Evolutionary conservation across 2,113 vertebrate genomes (phyloP).

Genomic region (Lipophrys pholis): DNA sequence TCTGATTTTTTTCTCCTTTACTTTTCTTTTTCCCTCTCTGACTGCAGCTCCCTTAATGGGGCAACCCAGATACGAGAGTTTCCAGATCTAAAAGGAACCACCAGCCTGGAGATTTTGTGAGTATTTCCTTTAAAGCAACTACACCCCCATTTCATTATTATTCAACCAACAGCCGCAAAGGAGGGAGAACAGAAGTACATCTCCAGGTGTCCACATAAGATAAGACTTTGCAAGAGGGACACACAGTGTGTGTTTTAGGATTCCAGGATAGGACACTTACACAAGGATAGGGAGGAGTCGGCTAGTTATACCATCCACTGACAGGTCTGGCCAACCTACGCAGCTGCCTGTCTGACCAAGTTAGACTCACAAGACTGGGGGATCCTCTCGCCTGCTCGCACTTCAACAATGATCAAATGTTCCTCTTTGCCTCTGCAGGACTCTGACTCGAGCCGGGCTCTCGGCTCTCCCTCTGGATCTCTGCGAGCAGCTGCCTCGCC

Average conservation of each 20-base stretch:
- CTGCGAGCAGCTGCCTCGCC: constrained; percentile 92
- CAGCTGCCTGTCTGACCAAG: constrained; percentile 57
- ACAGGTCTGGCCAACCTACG: constrained; percentile 55
- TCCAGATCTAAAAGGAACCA: constrained; percentile 95
- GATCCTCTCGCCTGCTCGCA: constrained; percentile 62
- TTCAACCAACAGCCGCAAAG: neutral
- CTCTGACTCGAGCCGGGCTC: constrained; percentile 90
- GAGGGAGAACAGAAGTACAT: constrained; percentile 8
- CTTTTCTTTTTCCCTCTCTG: constrained; percentile 42
- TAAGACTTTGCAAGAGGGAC: neutral
- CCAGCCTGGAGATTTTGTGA: constrained; percentile 94
- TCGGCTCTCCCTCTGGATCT: constrained; percentile 88
- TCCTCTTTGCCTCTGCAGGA: constrained; percentile 80
- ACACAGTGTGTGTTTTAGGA: constrained; percentile 33
- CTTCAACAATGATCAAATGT: constrained; percentile 66
- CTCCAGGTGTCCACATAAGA: neutral
- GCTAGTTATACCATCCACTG: constrained; percentile 53
- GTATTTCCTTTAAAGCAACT: constrained; percentile 65
- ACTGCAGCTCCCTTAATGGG: constrained; percentile 91
- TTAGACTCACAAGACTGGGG: constrained; percentile 57
- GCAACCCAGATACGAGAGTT: constrained; percentile 91
- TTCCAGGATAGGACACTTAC: constrained; percentile 14
- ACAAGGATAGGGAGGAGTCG: constrained; percentile 31
- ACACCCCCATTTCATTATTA: neutral
- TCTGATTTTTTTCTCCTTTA: constrained; percentile 56